Conservation (phyloP, 1,140 invertebrate genomes). For the Meteorus sp. region DNA sequence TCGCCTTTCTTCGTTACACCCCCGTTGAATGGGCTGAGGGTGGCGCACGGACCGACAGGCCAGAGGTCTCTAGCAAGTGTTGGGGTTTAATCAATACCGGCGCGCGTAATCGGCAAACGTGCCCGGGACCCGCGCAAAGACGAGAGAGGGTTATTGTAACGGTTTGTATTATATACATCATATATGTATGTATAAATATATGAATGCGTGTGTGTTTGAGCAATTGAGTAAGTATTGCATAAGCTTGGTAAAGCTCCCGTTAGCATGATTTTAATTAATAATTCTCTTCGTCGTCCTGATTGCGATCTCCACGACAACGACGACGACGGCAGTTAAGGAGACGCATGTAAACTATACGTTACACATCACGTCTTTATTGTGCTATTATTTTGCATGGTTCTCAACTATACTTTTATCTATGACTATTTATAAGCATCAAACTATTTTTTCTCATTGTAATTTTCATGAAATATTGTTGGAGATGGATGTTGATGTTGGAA, state of each 20-base stretch:
- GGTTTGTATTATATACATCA: background rate
- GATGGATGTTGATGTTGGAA: no score
- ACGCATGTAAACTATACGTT: no score
- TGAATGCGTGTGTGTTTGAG: no score
- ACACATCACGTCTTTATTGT: no score
- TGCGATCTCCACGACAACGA: conserved; percentile 11
- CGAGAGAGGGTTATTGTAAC: conserved; percentile 7
- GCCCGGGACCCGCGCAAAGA: conserved; percentile 26
- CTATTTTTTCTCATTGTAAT: no score
- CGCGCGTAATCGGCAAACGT: conserved; percentile 39
- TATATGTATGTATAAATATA: background rate
- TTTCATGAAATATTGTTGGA: no score
- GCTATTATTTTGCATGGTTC: no score
- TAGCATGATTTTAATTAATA: conserved; percentile 32
- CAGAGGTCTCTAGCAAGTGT: conserved; percentile 33
- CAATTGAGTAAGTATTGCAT: conserved; percentile 26
- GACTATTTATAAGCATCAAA: no score
- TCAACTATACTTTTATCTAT: no score
- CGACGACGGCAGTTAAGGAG: background rate
- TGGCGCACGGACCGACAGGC: background rate
- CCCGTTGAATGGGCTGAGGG: no score
- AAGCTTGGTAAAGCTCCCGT: conserved; percentile 13
- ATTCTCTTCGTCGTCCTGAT: conserved; percentile 17
- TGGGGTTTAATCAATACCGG: conserved; percentile 55
- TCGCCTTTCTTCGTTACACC: no score